Percentiles rank a stretch among this genome's conserved stretches.
Evolutionary conservation across 2,888 invertebrate species (phyloP).

Genomic region (Tanypteryx hageni): DNA sequence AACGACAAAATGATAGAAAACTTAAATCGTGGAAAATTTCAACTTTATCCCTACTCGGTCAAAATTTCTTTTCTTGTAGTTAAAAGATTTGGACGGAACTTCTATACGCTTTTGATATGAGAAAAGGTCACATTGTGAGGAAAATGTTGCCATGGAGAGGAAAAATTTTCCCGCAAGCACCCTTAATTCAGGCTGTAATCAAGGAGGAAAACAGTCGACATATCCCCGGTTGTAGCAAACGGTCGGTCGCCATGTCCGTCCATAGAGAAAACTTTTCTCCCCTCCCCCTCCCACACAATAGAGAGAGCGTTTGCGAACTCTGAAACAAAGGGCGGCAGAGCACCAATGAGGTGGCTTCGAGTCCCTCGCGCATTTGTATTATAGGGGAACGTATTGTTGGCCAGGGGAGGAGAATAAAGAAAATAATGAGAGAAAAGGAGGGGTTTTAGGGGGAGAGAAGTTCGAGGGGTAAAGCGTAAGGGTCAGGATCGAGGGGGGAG

Average conservation of each 20-base stretch:
- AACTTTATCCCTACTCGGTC: too few species aligned
- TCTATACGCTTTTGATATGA: too few species aligned
- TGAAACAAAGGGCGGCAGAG: slow-evolving; percentile 26
- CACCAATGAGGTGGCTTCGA: neutral
- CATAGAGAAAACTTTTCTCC: neutral
- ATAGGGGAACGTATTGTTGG: slow-evolving; percentile 25
- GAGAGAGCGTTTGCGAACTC: neutral
- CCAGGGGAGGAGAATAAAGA: slow-evolving; percentile 39
- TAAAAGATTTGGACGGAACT: too few species aligned
- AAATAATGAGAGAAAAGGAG: slow-evolving; percentile 33
- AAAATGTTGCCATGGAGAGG: too few species aligned
- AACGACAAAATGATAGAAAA: too few species aligned
- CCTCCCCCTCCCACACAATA: neutral
- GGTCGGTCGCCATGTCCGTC: neutral
- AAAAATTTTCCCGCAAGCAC: too few species aligned
- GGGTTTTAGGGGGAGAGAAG: slow-evolving; percentile 5
- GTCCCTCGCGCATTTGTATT: slow-evolving; percentile 26
- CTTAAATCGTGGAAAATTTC: too few species aligned
- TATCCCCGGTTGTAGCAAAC: too few species aligned
- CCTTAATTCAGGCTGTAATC: too few species aligned
- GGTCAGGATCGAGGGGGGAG: neutral
- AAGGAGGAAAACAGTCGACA: too few species aligned
- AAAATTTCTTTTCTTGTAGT: too few species aligned
- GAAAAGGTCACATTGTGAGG: too few species aligned
- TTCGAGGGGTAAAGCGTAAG: neutral